A percentile compares a stretch with the other conserved stretches of the same genome.
Conservation (phyloP, 2,113 vertebrate species). For the Ancistrus triradiatus region DNA sequence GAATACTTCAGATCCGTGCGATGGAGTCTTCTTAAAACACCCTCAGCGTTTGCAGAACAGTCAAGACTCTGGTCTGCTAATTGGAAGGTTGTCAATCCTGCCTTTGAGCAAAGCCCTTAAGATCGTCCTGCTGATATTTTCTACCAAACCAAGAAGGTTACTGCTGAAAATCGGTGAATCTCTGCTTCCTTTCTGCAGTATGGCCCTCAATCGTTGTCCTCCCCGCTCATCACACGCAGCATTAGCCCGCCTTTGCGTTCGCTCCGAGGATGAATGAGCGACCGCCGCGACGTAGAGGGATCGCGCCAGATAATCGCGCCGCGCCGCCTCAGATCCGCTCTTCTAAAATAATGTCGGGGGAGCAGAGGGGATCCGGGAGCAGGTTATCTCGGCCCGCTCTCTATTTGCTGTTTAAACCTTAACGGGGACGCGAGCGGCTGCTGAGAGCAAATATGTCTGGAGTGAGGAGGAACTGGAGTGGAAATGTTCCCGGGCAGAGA, state of each 20-base stretch:
- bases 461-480: conserved; percentile 65
- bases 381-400: conserved; percentile 68
- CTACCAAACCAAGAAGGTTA: no score
- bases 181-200: neutral
- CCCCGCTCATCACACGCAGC: conserved; percentile 55
- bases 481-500: conserved; percentile 67
- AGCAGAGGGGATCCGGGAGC: conserved; percentile 65
- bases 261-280: conserved; percentile 68
- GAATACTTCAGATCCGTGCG: neutral
- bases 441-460: conserved; percentile 69
- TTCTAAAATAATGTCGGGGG: conserved; percentile 70
- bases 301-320: conserved; percentile 70
- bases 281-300: conserved; percentile 63
- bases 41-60: no score
- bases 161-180: neutral
- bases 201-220: conserved; percentile 1
- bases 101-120: no score
- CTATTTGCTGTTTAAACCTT: conserved; percentile 77
- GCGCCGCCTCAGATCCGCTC: conserved; percentile 64
- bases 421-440: conserved; percentile 65
- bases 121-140: no score
- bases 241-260: conserved; percentile 57
- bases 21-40: neutral
- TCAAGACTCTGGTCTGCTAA: no score
- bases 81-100: no score